Percentiles rank a stretch among this genome's conserved stretches.
Conservation (phyloP, 2,888 invertebrate species). For the Megastigmus dorsalis region DNA sequence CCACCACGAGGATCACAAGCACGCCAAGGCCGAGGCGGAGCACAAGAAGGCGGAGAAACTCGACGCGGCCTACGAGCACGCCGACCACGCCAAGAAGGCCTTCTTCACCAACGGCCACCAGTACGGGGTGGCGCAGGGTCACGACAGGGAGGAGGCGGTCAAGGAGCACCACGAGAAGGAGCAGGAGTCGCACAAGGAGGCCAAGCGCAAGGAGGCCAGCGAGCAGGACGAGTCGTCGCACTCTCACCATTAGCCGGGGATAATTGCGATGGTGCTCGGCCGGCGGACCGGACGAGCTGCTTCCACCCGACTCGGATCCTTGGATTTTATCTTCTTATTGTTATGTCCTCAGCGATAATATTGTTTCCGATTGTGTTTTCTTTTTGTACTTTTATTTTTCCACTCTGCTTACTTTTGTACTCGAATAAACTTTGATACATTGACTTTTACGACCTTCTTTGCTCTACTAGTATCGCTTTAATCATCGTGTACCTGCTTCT, state of each 20-base stretch:
- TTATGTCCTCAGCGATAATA: not conserved
- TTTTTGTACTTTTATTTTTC: not conserved
- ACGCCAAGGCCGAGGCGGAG: conserved; percentile 74
- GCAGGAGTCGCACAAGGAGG: conserved; percentile 21
- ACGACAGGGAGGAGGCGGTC: conserved; percentile 71
- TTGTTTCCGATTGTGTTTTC: not conserved
- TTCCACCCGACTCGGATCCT: not conserved
- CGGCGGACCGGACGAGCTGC: not conserved
- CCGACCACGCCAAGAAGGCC: conserved; percentile 75
- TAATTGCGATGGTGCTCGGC: not conserved
- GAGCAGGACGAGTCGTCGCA: conserved; percentile 25
- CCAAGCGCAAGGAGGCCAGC: conserved; percentile 9
- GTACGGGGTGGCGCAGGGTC: conserved; percentile 76
- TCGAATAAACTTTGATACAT: not conserved
- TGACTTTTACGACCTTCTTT: no score
- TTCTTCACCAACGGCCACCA: conserved; percentile 76
- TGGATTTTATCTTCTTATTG: no score
- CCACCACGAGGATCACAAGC: conserved; percentile 73
- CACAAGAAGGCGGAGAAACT: conserved; percentile 69
- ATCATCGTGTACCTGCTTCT: no score
- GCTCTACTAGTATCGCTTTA: no score
- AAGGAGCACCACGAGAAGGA: conserved; percentile 50
- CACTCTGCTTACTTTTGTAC: not conserved
- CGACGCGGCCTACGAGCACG: conserved; percentile 75
- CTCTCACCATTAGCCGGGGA: conserved; percentile 10